These are phyloP conservation scores for Oreochromis grahami DNA, from an alignment of 2,797 vertebrate genomes.

Conservation along the genomic window DNA sequence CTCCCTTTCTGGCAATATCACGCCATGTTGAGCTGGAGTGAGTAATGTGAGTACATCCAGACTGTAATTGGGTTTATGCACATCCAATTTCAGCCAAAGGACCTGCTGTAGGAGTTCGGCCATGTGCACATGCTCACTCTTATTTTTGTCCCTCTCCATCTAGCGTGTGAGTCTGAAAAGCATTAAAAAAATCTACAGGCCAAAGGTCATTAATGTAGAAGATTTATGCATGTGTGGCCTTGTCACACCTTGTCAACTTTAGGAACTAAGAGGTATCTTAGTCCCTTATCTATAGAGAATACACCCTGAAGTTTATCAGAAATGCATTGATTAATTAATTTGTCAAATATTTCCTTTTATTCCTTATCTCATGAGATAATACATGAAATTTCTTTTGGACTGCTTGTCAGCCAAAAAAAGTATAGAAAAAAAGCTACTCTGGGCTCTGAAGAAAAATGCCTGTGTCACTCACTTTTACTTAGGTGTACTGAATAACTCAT, in stretches of 20 bases:
- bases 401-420: background rate
- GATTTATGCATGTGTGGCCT: background rate
- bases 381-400: background rate
- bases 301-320: background rate
- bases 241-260: background rate
- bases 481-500: background rate
- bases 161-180: background rate
- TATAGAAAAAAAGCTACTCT: background rate
- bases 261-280: background rate
- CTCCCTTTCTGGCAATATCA: background rate
- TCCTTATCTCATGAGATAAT: background rate
- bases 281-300: background rate
- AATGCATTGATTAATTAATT: background rate
- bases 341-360: background rate
- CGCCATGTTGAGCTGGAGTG: conserved; percentile 9
- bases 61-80: conserved; percentile 51
- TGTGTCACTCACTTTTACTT: background rate
- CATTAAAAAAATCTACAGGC: background rate
- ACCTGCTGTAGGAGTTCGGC: background rate
- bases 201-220: background rate
- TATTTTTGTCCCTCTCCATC: background rate
- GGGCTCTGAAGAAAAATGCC: background rate
- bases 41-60: conserved; percentile 45
- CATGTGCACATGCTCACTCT: background rate
- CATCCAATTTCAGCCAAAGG: conserved; percentile 5